Evolutionary conservation across 1,140 invertebrate species (phyloP), one percentile per base, ranked within the genome.

Genomic region (Drosophila arizonae): DNA sequence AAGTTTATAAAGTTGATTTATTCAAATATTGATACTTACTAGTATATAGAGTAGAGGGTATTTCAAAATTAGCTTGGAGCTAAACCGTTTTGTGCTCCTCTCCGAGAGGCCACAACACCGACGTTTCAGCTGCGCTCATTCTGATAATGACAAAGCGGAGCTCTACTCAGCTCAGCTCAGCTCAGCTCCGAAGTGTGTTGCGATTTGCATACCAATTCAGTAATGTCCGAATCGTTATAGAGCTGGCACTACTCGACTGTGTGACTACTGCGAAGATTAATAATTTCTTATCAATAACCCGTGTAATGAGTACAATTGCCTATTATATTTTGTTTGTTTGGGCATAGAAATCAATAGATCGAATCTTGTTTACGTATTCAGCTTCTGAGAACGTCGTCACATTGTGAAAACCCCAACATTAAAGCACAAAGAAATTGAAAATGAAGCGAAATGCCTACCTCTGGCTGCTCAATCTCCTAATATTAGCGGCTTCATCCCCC

Each of bases 251-350:
- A 50, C 26, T 28, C 66, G 55, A 26, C 50, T 46, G 36, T 5
- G 43, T 13, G 36, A 24, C 21, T 24, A 24, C 21, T 39, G 36
- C 51, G 33, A 11, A 17, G 52, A 17, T 62, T 43, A 69, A 8
- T 46, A 46, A 46, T 67, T 73, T 72, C 76, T 86, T 86, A 86
- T 86, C 82, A 88, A 55, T 41, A 45, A 30, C 17, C 39, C 13
- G 39, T 48, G 48, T 69, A 76, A 62, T 81, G 81, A 69, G 71
- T 78, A 45, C 51, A 76, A 68, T 64, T 45, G 36, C 39, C 28
- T 28, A 54, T 56, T 48, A 36, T 64, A 57, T 78, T 52, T 63
- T 60, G 48, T 50, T 72, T 17, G 24, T 24, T 39, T 39, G 10
- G 11, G 10, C 11, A 39, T 39, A 39, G 1, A 39, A 39, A 21